Conservation (phyloP, 2,797 vertebrate species). For the Myotis planiceps region DNA sequence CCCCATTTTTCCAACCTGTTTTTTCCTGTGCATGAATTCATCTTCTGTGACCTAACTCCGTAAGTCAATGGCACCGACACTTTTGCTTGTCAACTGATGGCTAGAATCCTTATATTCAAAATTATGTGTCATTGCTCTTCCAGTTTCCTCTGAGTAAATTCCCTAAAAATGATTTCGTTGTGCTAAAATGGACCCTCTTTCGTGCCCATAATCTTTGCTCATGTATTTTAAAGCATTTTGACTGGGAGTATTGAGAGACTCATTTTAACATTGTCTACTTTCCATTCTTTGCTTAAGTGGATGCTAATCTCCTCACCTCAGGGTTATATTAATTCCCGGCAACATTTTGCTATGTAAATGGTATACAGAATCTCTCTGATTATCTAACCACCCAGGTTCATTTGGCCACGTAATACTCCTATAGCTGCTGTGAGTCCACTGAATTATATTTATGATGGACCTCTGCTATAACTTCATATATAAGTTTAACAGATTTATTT, state of each 20-base stretch:
- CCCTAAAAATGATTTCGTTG: background rate
- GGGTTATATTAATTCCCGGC: background rate
- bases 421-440: background rate
- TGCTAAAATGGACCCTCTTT: background rate
- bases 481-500: conserved; percentile 55
- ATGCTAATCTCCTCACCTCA: background rate
- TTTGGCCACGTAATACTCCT: background rate
- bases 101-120: background rate
- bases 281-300: background rate
- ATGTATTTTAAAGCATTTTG: background rate
- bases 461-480: background rate
- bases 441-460: conserved; percentile 12
- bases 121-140: background rate
- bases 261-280: background rate
- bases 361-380: background rate
- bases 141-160: background rate
- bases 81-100: background rate
- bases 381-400: background rate
- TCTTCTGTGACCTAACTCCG: background rate
- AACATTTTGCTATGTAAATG: background rate
- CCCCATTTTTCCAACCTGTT: background rate
- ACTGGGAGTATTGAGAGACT: background rate
- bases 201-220: background rate
- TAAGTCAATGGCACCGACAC: background rate
- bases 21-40: background rate